These are phyloP conservation scores for Nymphalis polychloros DNA, from an alignment of 2,888 invertebrate genomes.

Conservation along the genomic window DNA sequence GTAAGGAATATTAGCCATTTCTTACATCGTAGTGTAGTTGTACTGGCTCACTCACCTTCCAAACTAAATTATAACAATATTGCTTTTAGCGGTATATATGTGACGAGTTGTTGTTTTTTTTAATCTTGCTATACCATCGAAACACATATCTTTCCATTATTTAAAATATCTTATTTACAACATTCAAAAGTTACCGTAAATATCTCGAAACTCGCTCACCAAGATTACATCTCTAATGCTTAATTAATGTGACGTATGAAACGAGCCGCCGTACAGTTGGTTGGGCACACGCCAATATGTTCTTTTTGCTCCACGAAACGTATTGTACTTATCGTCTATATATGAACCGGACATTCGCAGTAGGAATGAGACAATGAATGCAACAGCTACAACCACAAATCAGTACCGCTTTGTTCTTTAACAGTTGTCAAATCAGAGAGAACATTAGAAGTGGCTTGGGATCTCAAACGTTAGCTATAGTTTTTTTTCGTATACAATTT, in stretches of 20 bases:
- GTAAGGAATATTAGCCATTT: no score
- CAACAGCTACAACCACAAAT: constrained; percentile 68
- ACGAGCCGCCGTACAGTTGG: constrained; percentile 69
- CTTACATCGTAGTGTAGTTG: no score
- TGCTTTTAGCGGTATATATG: no score
- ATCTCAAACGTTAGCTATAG: not conserved
- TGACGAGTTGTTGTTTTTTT: constrained; percentile 25
- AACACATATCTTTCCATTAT: constrained; percentile 41
- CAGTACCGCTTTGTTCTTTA: constrained; percentile 75
- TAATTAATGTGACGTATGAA: constrained; percentile 76
- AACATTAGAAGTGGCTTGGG: not conserved
- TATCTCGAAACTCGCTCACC: constrained; percentile 45
- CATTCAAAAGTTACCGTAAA: constrained; percentile 50
- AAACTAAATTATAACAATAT: no score
- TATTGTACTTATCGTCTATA: constrained; percentile 45
- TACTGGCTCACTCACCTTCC: no score
- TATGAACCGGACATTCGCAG: constrained; percentile 56
- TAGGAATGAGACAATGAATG: constrained; percentile 63
- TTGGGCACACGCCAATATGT: constrained; percentile 71
- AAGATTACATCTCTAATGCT: constrained; percentile 71
- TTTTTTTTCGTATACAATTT: no score
- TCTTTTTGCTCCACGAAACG: constrained; percentile 67
- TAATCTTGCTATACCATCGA: constrained; percentile 13
- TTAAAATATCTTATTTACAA: constrained; percentile 47
- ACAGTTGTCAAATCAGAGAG: constrained; percentile 58